A percentile compares a stretch with the other conserved stretches of the same genome.
Conservation (phyloP, 1,140 invertebrate species). For the Caenorhabditis tropicalis region DNA sequence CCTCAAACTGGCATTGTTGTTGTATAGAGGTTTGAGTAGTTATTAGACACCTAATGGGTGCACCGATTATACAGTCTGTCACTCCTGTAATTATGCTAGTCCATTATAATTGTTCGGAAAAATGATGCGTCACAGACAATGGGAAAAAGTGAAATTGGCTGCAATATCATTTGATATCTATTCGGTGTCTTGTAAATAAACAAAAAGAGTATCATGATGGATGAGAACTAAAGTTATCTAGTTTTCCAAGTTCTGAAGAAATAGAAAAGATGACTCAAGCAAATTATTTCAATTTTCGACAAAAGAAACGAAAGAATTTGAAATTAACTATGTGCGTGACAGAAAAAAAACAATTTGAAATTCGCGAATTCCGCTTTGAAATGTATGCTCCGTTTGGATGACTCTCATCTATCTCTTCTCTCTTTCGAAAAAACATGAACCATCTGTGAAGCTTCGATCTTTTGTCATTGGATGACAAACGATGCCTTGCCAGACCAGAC, state of each 20-base stretch:
- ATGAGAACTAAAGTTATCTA: no score
- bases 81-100: slow-evolving; percentile 7
- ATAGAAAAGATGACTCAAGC: background rate
- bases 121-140: background rate
- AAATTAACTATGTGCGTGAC: background rate
- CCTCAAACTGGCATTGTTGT: background rate
- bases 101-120: slow-evolving; percentile 34
- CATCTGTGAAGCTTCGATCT: slow-evolving; percentile 18
- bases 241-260: background rate
- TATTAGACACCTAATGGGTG: slow-evolving; percentile 24
- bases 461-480: slow-evolving; percentile 23
- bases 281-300: background rate
- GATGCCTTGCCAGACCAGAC: background rate
- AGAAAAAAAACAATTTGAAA: background rate
- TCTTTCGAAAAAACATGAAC: background rate
- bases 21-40: slow-evolving; percentile 20
- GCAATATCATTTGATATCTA: background rate
- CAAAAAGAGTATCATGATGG: background rate
- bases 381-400: slow-evolving; percentile 1
- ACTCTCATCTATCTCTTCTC: background rate
- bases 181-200: background rate
- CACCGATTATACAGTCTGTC: slow-evolving; percentile 19
- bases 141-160: background rate
- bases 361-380: slow-evolving; percentile 7
- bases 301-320: background rate